Conservation (phyloP, 2,113 vertebrate genomes). For the Epinephelus moara region DNA sequence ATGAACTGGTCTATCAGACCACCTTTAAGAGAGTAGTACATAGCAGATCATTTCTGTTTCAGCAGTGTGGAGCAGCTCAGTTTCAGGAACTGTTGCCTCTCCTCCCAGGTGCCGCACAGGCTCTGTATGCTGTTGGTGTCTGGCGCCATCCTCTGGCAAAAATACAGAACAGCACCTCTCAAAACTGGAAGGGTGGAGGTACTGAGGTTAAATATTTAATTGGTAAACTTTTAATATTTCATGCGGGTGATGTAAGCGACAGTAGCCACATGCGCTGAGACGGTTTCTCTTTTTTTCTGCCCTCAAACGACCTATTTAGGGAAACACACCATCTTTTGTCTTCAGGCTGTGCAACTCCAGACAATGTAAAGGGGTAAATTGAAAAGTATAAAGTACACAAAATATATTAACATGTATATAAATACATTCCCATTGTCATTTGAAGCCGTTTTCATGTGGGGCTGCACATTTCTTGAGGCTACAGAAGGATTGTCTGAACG, state of each 20-base stretch:
- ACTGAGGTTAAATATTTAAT: constrained; percentile 81
- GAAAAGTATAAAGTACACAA: background rate
- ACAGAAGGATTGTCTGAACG: background rate
- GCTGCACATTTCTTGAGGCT: background rate
- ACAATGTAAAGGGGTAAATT: background rate
- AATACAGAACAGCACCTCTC: background rate
- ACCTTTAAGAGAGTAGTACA: background rate
- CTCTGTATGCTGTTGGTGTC: constrained; percentile 42
- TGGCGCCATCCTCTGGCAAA: constrained; percentile 81
- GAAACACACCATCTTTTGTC: constrained; percentile 44
- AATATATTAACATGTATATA: background rate
- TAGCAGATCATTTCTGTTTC: background rate
- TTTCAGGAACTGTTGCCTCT: constrained; percentile 60
- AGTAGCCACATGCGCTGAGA: constrained; percentile 52
- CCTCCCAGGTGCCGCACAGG: background rate
- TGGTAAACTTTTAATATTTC: constrained; percentile 83
- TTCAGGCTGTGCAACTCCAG: constrained; percentile 27
- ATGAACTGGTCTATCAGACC: background rate
- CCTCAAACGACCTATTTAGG: constrained; percentile 53
- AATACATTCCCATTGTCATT: background rate
- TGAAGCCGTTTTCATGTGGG: background rate
- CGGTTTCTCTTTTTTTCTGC: constrained; percentile 14
- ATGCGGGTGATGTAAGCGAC: constrained; percentile 81
- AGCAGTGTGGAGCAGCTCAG: background rate
- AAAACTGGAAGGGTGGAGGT: constrained; percentile 23